Evolutionary conservation across 2,888 invertebrate genomes (phyloP), one percentile per base, ranked within the genome.

Genomic region (Philereme transversata): DNA sequence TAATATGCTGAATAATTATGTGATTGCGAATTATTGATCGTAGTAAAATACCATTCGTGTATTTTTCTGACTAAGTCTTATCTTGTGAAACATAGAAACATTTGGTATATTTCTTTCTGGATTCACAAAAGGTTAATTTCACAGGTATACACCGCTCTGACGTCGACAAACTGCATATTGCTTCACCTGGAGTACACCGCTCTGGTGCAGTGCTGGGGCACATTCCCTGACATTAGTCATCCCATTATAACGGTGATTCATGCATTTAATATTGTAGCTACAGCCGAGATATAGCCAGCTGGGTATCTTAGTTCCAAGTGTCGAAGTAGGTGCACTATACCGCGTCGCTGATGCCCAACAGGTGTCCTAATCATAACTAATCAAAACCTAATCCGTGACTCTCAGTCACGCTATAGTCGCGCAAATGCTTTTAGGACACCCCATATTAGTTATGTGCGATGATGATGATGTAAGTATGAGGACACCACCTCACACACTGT

Each of bases 121-220:
- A 41, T 43, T 35, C 49, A 61, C 52, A 55, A 51, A 48, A 64
- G 60, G 62, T 65, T 74, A 70, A 74, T 72, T 70, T 75, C 69
- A 49, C 82, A 91, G 91, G 88, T 90, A 56, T 84, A 90, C 72
- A 93, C 93, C 34, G 87, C 91, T 34, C 63, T 88, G 80, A 93
- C 93, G 64, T 79, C 86, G 63, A 93, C 93, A 67, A 92, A 93
- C 78, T 93, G 93, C 78, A 84, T 91, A 74, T 78, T 93, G 65
- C 81, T 93, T 51, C 87, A 87, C 67, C 78, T 93, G 68, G 89
- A 93, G 72, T 93, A 89, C 77, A 84, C 83, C 57, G 79, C 86
- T 6, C 76, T 90, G 68, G 84, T 90, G 72, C 91, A 91, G 73
- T 87, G 88, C 69, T 88, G 90, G 87, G 87, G 91, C 76, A 86